Conservation (phyloP, 2,888 invertebrate genomes). For the Limnephilus auricula region DNA sequence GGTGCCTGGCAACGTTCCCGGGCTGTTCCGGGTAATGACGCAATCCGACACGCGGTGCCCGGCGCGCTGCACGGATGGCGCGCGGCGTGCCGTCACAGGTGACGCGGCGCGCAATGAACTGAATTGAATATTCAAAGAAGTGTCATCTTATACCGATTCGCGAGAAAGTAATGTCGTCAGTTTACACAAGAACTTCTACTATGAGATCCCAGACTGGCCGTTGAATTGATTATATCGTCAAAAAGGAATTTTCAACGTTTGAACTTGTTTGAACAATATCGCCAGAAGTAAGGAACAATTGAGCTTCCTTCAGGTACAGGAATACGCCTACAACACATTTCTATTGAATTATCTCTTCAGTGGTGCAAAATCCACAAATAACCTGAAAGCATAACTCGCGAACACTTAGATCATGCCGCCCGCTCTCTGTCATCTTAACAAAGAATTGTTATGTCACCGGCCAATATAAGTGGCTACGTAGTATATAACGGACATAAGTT, state of each 20-base stretch:
- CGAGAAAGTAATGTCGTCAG: too few relatives aligned
- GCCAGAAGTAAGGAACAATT: background rate
- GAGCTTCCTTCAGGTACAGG: background rate
- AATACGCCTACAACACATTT: background rate
- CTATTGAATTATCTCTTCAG: background rate
- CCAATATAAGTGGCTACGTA: background rate
- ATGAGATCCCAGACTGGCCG: background rate
- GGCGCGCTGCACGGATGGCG: conserved; percentile 4
- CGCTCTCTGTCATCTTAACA: background rate
- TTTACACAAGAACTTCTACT: too few relatives aligned
- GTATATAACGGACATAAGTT: background rate
- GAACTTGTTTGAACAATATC: background rate
- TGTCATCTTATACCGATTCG: background rate
- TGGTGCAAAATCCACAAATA: background rate
- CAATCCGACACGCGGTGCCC: background rate
- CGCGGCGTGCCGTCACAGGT: conserved; percentile 15
- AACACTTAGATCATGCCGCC: background rate
- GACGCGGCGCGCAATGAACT: background rate
- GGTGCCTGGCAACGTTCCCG: conserved; percentile 28
- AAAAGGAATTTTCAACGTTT: background rate
- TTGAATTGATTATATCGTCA: background rate
- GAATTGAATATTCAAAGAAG: background rate
- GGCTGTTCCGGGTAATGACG: conserved; percentile 14
- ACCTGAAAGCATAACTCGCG: background rate
- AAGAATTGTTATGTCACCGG: background rate